These are phyloP conservation scores for Drosophila anceps DNA, from an alignment of 2,888 invertebrate species.

Conservation along the genomic window DNA sequence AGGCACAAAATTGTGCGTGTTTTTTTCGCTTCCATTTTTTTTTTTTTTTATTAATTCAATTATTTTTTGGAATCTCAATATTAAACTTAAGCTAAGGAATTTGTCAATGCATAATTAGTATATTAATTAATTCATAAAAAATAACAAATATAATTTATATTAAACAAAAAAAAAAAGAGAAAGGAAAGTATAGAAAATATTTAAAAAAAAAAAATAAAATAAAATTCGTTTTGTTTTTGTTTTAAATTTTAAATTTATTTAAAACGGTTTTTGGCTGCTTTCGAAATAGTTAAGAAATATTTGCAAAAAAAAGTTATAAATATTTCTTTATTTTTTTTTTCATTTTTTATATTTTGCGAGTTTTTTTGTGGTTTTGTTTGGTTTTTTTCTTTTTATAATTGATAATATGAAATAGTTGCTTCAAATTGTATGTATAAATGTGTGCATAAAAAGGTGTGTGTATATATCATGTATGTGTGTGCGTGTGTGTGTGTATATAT, in stretches of 20 bases:
- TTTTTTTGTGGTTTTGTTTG: no score
- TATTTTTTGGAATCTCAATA: slow-evolving; percentile 13
- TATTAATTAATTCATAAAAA: slow-evolving; percentile 6
- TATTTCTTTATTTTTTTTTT: background rate
- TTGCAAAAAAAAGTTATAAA: background rate
- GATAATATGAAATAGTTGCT: no score
- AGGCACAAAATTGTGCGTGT: no score
- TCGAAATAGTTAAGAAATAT: background rate
- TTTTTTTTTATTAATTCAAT: background rate
- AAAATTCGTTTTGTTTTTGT: slow-evolving; percentile 8
- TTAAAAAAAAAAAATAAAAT: background rate
- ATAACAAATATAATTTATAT: background rate
- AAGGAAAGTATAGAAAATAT: background rate
- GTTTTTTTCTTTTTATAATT: background rate
- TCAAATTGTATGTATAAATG: background rate
- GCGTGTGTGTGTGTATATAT: no score
- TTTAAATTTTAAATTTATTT: background rate
- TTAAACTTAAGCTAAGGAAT: slow-evolving; percentile 15
- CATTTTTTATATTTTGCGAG: background rate
- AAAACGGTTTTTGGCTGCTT: background rate
- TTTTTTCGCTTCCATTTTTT: no score
- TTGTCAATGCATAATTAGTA: slow-evolving; percentile 18
- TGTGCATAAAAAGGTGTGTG: no score
- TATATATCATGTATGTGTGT: no score
- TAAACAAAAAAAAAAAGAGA: background rate